phyloP scores from a whole-genome alignment of 2,888 invertebrate genomes.

The Campoplex capitator region DNA sequence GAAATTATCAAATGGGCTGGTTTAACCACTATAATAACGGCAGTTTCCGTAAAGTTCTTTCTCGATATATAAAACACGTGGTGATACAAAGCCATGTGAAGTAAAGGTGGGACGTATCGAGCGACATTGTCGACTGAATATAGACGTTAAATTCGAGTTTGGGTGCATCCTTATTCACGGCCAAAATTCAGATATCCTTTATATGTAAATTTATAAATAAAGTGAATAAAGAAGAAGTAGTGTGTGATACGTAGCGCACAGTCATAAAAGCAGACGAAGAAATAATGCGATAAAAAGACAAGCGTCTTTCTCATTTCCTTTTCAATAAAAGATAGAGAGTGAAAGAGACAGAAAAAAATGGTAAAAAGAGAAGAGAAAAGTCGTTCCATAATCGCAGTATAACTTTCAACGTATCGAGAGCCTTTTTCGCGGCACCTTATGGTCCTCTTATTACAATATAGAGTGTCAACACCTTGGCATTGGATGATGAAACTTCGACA shows the following conservation, averaged over 20 bases:
- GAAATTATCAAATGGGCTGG: slow-evolving; percentile 46
- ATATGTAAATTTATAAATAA: slow-evolving; percentile 5
- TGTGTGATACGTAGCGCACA: slow-evolving; percentile 22
- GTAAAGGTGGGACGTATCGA: slow-evolving; percentile 19
- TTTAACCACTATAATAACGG: slow-evolving; percentile 48
- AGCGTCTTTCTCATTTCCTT: slow-evolving; percentile 21
- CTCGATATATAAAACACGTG: slow-evolving; percentile 12
- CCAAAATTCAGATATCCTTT: slow-evolving; percentile 58
- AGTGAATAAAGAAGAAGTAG: slow-evolving; percentile 45
- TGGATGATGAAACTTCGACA: slow-evolving; percentile 30
- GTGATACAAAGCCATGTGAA: background rate
- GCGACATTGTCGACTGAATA: slow-evolving; percentile 37
- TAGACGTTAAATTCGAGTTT: slow-evolving; percentile 60
- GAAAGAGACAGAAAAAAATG: background rate
- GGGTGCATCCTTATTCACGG: slow-evolving; percentile 29
- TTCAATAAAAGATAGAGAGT: slow-evolving; percentile 58
- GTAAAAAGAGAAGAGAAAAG: slow-evolving; percentile 47
- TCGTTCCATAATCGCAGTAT: slow-evolving; percentile 55
- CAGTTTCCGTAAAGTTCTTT: slow-evolving; percentile 42
- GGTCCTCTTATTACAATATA: slow-evolving; percentile 67
- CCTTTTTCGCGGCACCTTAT: slow-evolving; percentile 43
- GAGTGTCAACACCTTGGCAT: slow-evolving; percentile 68
- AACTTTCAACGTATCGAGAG: slow-evolving; percentile 43
- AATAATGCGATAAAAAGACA: slow-evolving; percentile 66
- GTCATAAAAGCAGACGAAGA: slow-evolving; percentile 65